These are phyloP conservation scores for Volucella zonaria DNA, from an alignment of 2,888 invertebrate species.

Conservation along the genomic window DNA sequence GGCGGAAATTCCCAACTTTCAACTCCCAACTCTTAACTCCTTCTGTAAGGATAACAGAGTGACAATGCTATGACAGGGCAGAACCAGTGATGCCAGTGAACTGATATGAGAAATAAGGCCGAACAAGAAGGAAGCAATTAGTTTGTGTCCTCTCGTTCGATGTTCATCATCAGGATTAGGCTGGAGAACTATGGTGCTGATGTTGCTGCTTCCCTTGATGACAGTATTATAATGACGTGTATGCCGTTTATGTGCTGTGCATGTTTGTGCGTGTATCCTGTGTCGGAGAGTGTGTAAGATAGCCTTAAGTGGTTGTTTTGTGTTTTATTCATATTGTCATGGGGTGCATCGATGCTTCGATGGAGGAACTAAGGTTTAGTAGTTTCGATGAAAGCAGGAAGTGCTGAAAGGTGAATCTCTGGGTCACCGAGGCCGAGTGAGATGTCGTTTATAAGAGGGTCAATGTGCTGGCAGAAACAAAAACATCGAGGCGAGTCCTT, in stretches of 20 bases:
- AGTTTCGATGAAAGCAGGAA: constrained; percentile 22
- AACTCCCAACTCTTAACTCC: background rate
- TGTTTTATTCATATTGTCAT: background rate
- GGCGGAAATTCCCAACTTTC: background rate
- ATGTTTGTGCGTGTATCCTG: background rate
- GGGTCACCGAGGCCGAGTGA: background rate
- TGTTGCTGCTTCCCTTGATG: constrained; percentile 23
- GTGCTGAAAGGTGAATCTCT: constrained; percentile 2
- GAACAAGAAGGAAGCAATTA: constrained; percentile 59
- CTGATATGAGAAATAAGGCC: constrained; percentile 40
- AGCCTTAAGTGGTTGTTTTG: constrained; percentile 44
- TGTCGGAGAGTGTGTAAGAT: constrained; percentile 16
- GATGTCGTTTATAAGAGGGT: too few relatives aligned
- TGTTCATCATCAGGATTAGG: constrained; percentile 48
- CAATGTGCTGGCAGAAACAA: too few relatives aligned
- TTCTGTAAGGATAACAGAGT: constrained; percentile 13
- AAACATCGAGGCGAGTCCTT: too few relatives aligned
- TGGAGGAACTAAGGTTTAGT: background rate
- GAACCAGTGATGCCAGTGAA: constrained; percentile 1
- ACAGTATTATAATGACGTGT: background rate
- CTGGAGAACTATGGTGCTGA: constrained; percentile 10
- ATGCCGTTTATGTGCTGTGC: background rate
- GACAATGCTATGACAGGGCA: constrained; percentile 24
- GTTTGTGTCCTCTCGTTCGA: constrained; percentile 53
- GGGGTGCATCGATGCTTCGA: background rate